Conservation (phyloP, 2,797 vertebrate genomes). For the Toxotes lorentzi region DNA sequence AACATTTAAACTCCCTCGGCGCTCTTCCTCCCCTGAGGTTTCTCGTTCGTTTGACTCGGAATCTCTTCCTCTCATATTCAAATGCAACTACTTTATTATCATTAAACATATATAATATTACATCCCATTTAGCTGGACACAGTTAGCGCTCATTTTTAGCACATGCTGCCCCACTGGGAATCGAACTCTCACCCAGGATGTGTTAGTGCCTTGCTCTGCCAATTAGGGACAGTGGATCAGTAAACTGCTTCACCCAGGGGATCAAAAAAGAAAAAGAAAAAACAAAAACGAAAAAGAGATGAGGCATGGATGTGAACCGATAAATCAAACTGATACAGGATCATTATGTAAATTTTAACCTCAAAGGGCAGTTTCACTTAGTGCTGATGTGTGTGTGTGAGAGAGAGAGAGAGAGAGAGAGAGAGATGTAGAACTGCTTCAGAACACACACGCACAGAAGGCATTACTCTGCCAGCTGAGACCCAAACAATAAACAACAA, state of each 20-base stretch:
- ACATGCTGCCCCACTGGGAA: slow-evolving; percentile 49
- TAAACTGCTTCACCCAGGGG: slow-evolving; percentile 64
- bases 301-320: slow-evolving; percentile 54
- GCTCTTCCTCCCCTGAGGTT: slow-evolving; percentile 21
- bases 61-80: slow-evolving; percentile 29
- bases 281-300: not conserved
- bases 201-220: slow-evolving; percentile 62
- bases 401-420: too few relatives aligned
- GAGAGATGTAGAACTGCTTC: not conserved
- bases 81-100: slow-evolving; percentile 44
- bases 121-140: slow-evolving; percentile 47
- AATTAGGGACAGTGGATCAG: slow-evolving; percentile 63
- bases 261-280: slow-evolving; percentile 24
- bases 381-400: slow-evolving; percentile 32
- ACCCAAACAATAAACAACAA: slow-evolving; percentile 60
- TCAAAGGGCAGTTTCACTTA: slow-evolving; percentile 65
- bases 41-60: slow-evolving; percentile 27
- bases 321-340: slow-evolving; percentile 75
- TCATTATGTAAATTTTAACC: slow-evolving; percentile 78
- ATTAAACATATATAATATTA: slow-evolving; percentile 59
- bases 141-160: slow-evolving; percentile 50
- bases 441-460: slow-evolving; percentile 14
- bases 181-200: slow-evolving; percentile 58
- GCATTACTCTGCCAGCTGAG: slow-evolving; percentile 70
- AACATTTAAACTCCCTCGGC: slow-evolving; percentile 33